Evolutionary conservation across 2,113 vertebrate species (phyloP).

Genomic region (Nibea coibor): DNA sequence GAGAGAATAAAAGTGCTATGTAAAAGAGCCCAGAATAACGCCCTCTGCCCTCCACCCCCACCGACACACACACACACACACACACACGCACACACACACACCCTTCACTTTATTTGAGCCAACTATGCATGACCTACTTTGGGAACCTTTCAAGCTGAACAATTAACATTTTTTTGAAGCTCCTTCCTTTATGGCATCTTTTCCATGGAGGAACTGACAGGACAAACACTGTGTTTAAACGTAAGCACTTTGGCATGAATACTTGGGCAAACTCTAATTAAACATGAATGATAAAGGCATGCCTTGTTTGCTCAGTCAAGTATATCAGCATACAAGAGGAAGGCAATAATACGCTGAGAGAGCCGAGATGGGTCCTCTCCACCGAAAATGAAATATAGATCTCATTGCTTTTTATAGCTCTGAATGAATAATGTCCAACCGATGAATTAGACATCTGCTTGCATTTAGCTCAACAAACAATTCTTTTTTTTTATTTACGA

Average conservation of each 20-base stretch:
- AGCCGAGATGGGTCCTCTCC: slow-evolving; percentile 23
- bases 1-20: slow-evolving; percentile 50
- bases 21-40: slow-evolving; percentile 55
- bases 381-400: slow-evolving; percentile 66
- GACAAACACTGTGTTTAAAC: slow-evolving; percentile 57
- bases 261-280: slow-evolving; percentile 70
- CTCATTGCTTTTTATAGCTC: slow-evolving; percentile 60
- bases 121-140: slow-evolving; percentile 81
- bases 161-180: slow-evolving; percentile 72
- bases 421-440: slow-evolving; percentile 37
- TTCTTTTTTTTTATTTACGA: slow-evolving; percentile 33
- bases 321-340: slow-evolving; percentile 53
- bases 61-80: slow-evolving; percentile 32
- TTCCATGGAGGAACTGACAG: slow-evolving; percentile 61
- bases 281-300: slow-evolving; percentile 74
- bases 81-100: slow-evolving; percentile 46
- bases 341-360: slow-evolving; percentile 45
- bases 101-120: slow-evolving; percentile 72
- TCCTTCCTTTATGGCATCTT: slow-evolving; percentile 67
- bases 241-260: slow-evolving; percentile 60
- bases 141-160: slow-evolving; percentile 75
- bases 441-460: slow-evolving; percentile 49
- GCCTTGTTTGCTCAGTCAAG: slow-evolving; percentile 75
- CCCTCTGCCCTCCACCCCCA: background rate
- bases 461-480: slow-evolving; percentile 48